Base-by-base conservation (phyloP, 2,113 vertebrate species). In the Desmodus rotundus region DNA sequence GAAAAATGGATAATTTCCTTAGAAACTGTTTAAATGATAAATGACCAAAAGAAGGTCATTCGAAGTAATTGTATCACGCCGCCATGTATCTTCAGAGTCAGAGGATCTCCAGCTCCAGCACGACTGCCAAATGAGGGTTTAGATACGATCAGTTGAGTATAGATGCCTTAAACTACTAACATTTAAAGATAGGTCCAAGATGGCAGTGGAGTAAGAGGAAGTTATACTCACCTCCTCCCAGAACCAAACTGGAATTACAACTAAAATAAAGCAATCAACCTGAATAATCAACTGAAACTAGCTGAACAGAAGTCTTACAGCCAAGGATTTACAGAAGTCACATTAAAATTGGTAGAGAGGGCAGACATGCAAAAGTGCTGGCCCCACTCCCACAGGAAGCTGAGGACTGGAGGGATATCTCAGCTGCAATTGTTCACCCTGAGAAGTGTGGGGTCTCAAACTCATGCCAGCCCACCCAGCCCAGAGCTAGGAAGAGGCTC, bases 1-100 rank as follows among this genome's bases (percentile, higher is more conserved):
- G 47, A 97, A 96, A 97, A 96, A 85, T 0, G 2, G 93, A 63
- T 78, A 91, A 95, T 83, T 98, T 95, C 76, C 89, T 96, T 86
- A 93, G n/a, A 96, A 94, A 63, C 22, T 52, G 1, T 77, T 87
- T 95, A 95, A 92, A 96, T 28, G 31, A 67, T 54, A 56, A 95
- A 96, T 68, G 83, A 68, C 56, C 87, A 95, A 77, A 96, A 43
- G 20, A 98, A 93, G 38, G 81, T 82, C 52, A 2, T 56, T 56
- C 92, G n/a, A 67, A 90, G 50, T 94, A 63, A 67, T 96, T 81
- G 86, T 92, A n/a, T 90, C 33, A 76, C 47, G 33, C 14, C 26
- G 88, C 52, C 68, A 90, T 76, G 38, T 82, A 95, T 61, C 63
- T 89, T 80, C 78, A 54, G 31, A 96, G 72, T 90, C 56, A 92